Evolutionary conservation across 1,140 invertebrate species (phyloP), one percentile per base, ranked within the genome.

Genomic region (Hyles euphorbiae): DNA sequence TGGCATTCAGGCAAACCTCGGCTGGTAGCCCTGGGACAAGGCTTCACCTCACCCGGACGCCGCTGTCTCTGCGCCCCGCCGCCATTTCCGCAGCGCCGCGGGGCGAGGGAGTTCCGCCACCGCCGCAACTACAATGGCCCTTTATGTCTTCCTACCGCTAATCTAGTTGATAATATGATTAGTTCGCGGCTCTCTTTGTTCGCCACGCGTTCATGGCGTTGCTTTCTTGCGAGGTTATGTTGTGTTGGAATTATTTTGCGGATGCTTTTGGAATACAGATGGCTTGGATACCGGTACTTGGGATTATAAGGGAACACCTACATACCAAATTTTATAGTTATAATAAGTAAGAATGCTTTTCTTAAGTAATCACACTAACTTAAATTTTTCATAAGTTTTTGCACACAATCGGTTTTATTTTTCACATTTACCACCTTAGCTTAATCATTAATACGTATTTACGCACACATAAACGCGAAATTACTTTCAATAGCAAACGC

Each of bases 131-230:
- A 84, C 79, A 87, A 85, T 87, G 68, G 75, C 74, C 80, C 79
- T 82, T 83, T 84, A 81, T 83, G 72, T 74, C 78, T 81, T 78
- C 76, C 76, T 72, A 79, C 72, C 72, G 74, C 81, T 83, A 83
- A 87, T 83, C 83, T 80, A 76, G 71, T 67, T 76, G 74, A 79
- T 83, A 78, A 83, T 82, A 70, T 78, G 74, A 84, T 83, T 82
- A 83, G 72, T 46, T 44, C 53, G 45, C 34, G 10, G 12, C 9
- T 32, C 53, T 56, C 50, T 64, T 59, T 63, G 61, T 63, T 40
- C 36, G 36, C 8, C 36, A 22, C 22, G 22, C 22, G 22, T 40
- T 5, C 36, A 5, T 40, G 4, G 36, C 36, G 4, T 40, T 40
- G 8, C 36, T 40, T 40, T 40, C 36, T 40, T 5, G 8, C 8